Percentiles rank a stretch among this genome's conserved stretches.
Evolutionary conservation across 1,140 invertebrate genomes (phyloP).

Genomic region (Linepithema humile): DNA sequence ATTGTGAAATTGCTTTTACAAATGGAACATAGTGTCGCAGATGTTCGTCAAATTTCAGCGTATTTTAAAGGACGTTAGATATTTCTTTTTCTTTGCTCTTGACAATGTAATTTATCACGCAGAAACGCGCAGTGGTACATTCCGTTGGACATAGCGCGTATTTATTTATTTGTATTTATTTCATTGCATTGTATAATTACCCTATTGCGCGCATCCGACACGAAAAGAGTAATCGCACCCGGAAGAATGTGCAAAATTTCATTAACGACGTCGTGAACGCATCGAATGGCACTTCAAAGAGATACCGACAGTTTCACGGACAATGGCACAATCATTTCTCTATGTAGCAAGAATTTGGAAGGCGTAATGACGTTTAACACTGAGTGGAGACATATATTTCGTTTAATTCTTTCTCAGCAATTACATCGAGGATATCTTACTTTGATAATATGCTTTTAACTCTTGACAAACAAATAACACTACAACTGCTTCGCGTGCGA

Average conservation of each 20-base stretch:
- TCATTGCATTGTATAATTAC: background rate
- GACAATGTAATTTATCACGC: conserved; percentile 31
- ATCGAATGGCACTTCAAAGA: conserved; percentile 45
- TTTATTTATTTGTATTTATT: background rate
- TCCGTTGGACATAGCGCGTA: background rate
- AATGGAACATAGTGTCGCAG: background rate
- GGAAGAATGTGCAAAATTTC: conserved; percentile 53
- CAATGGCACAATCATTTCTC: conserved; percentile 4
- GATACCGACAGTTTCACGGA: conserved; percentile 12
- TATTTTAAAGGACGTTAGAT: conserved; percentile 1
- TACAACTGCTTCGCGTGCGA: background rate
- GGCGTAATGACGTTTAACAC: conserved; percentile 48
- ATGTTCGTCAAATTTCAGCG: conserved; percentile 10
- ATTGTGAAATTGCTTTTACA: conserved; percentile 2
- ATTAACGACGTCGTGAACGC: conserved; percentile 29
- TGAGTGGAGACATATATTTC: background rate
- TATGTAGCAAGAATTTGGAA: conserved; percentile 2
- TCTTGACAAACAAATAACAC: background rate
- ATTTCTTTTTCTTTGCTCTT: background rate
- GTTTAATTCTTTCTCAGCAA: conserved; percentile 23
- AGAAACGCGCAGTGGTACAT: background rate
- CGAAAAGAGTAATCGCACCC: conserved; percentile 21
- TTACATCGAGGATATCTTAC: conserved; percentile 8
- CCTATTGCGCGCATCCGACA: background rate
- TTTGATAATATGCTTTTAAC: conserved; percentile 35